Base-by-base conservation (phyloP, 2,888 invertebrate genomes). In the Drosophila bunnanda region DNA sequence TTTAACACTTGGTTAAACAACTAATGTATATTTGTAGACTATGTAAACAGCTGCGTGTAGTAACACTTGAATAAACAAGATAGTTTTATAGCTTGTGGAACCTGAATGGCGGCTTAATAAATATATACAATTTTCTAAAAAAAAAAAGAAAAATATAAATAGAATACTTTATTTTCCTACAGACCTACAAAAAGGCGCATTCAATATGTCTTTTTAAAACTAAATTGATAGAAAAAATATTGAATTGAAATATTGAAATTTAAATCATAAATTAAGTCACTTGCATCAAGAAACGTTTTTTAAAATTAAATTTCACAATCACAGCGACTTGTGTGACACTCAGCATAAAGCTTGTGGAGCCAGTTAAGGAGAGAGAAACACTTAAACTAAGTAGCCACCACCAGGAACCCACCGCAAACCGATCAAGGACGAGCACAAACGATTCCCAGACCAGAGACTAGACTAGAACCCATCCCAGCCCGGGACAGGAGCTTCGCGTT, bases 371-470 rank as follows among this genome's bases (percentile, higher is more conserved):
- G 12, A 41, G 13, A 22, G 25, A 20, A 44, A 25, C 34, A 32
- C 39, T 36, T 71, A 74, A 39, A 36, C 30, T 43, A 57, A 8
- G n/a, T n/a, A 67, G 28, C 66, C 53, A 71, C 52, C 52, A 53
- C 43, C 60, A 43, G 39, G 41, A 57, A 46, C 36, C 55, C 65
- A 71, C 67, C 64, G 66, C 66, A 65, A 66, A 65, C 64, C 64
- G 43, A 65, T 66, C 66, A 50, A 28, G 66, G 38, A 65, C 61
- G 50, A 48, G 50, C 36, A 55, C 61, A 61, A 52, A 44, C 59
- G 69, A 59, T 61, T 25, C 60, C 68, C 62, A 50, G 65, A 65
- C 54, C 50, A 59, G 38, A 58, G 44, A 41, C 79, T 54, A 76
- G 56, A 68, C 52, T 48, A 50, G 48, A 34, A 66, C 70, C 56